Conservation (phyloP, 2,888 invertebrate species). For the Cheilosia scutellata region DNA sequence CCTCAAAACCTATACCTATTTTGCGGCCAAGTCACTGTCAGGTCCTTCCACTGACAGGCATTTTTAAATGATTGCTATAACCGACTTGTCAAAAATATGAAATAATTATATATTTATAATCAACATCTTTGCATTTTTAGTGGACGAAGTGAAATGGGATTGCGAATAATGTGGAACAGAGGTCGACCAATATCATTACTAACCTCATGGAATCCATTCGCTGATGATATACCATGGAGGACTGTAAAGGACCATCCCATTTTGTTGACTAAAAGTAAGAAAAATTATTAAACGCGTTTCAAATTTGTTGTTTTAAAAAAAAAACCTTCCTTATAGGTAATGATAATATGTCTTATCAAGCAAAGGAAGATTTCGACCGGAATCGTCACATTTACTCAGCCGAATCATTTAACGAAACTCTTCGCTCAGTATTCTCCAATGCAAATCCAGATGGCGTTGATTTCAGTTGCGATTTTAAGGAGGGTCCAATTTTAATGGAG, state of each 20-base stretch:
- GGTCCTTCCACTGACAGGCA: too few species aligned
- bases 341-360: constrained; percentile 61
- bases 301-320: not conserved
- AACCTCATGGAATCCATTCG: constrained; percentile 94
- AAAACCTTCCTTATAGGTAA: constrained; percentile 46
- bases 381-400: constrained; percentile 77
- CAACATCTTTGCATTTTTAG: constrained; percentile 83
- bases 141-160: constrained; percentile 89
- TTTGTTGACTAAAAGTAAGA: constrained; percentile 89
- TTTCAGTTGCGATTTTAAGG: constrained; percentile 81
- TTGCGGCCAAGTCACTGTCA: too few species aligned
- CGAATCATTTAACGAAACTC: constrained; percentile 79
- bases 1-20: too few species aligned
- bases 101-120: not conserved
- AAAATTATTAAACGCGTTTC: not conserved
- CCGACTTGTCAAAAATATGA: too few species aligned
- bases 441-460: constrained; percentile 69
- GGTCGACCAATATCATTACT: constrained; percentile 88
- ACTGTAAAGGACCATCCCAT: constrained; percentile 93
- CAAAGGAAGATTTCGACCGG: constrained; percentile 72
- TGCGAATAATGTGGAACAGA: constrained; percentile 91
- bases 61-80: too few species aligned
- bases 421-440: constrained; percentile 78
- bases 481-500: constrained; percentile 90
- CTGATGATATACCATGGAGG: constrained; percentile 90